A percentile compares a stretch with the other conserved stretches of the same genome.
Conservation (phyloP, 2,113 vertebrate species). For the Grammomys surdaster region DNA sequence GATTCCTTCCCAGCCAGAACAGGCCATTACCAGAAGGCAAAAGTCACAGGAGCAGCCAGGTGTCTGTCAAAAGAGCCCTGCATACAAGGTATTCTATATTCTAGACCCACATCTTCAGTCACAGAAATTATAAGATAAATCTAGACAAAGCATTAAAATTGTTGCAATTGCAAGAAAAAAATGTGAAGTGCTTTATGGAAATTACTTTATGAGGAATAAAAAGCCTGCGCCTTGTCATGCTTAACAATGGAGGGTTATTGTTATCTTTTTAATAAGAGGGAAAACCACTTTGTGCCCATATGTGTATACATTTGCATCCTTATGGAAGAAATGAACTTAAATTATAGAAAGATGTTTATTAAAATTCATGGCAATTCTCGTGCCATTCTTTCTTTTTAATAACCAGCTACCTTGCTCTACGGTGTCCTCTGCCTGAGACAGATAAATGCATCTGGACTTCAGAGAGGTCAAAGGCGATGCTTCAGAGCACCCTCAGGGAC, state of each 20-base stretch:
- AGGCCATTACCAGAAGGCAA: neutral
- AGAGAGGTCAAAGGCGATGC: constrained; percentile 48
- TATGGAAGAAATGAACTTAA: constrained; percentile 61
- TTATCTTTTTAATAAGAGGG: constrained; percentile 52
- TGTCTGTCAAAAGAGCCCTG: neutral
- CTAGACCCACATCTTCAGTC: neutral
- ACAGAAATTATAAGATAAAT: constrained; percentile 34
- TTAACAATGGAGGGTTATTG: constrained; percentile 25
- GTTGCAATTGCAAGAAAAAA: neutral
- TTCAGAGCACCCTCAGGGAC: constrained; percentile 35
- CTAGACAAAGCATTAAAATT: constrained; percentile 44
- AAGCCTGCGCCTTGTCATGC: constrained; percentile 17
- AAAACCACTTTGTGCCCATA: neutral
- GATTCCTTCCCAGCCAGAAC: neutral
- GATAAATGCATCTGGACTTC: neutral
- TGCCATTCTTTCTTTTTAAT: constrained; percentile 52
- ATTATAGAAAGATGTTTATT: constrained; percentile 64
- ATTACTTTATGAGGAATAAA: constrained; percentile 38
- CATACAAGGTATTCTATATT: neutral
- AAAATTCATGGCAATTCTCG: constrained; percentile 74
- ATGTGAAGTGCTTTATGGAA: constrained; percentile 46
- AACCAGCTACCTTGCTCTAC: neutral
- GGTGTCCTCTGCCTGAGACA: neutral
- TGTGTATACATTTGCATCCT: constrained; percentile 9
- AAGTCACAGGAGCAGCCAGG: neutral